Evolutionary conservation across 2,113 vertebrate genomes (phyloP), one percentile per base, ranked within the genome.

Genomic region (Corydoras maculifer): DNA sequence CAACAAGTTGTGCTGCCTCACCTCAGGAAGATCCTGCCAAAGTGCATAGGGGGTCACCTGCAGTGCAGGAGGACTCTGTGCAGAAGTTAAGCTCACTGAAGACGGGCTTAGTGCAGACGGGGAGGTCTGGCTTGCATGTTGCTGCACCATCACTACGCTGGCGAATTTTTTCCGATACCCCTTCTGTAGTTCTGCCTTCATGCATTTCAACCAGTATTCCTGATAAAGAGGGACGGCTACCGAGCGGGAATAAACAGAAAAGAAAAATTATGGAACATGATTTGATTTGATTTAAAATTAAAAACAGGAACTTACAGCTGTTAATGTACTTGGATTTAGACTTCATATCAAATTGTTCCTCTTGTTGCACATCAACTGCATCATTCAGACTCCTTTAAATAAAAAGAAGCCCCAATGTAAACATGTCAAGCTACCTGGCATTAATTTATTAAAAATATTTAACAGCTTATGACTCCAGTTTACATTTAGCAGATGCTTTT

Each of bases 11-110:
- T 82, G 70, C 0, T 18, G 58, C 78, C 88, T 88, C 70, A 91
- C 91, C 73, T 90, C 87, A 0, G 86, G 84, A 11, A 90, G 76
- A 55, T 92, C 84, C 65, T 86, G 88, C 91, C 91, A 93, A 10
- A 89, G 77, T 3, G 82, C 84, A 11, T 73, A 83, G 3, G 80
- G 78, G 31, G 76, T 77, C 58, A 82, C 76, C 3, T 58, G 79
- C 66, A 76, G 73, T 4, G 65, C 70, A 0, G 14, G 75, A 13
- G 79, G 60, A 0, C 8, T 72, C 18, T 35, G 57, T 18, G 2
- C 10, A 25, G 54, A 3, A 8, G 43, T 0, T 29, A 4, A 4
- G 3, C 0, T 4, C 4, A 49, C 1, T 15, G 43, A 3, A 3
- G 79, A 0, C n/a, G 5, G 7, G 3, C 0, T 3, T 5, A 49